Percentiles rank a stretch among this genome's conserved stretches.
Conservation (phyloP, 2,888 invertebrate species). For the Sicus ferrugineus region DNA sequence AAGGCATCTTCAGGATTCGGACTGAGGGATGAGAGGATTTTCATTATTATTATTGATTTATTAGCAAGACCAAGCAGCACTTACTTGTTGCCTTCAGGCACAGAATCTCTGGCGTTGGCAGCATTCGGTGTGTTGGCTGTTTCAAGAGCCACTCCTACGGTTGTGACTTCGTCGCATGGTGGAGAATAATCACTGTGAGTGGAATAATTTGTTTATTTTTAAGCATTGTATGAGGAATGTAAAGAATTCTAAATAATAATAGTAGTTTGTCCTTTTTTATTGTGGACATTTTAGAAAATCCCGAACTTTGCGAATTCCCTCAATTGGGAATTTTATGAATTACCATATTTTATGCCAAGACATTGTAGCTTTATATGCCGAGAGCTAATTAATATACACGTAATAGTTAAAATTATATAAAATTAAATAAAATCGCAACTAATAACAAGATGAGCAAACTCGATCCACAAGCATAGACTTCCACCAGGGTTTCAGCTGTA, state of each 20-base stretch:
- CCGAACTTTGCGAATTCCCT: background rate
- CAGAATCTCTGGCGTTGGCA: conserved; percentile 38
- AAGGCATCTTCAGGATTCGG: conserved; percentile 47
- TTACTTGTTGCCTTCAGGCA: conserved; percentile 42
- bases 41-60: too few species aligned
- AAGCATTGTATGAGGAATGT: too few species aligned
- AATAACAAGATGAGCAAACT: background rate
- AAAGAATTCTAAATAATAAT: too few species aligned
- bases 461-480: background rate
- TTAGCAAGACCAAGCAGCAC: conserved; percentile 19
- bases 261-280: too few species aligned
- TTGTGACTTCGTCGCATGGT: background rate
- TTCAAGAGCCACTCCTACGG: conserved; percentile 15
- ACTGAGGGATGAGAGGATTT: too few species aligned
- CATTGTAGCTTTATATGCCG: conserved; percentile 39
- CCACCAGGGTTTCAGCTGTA: background rate
- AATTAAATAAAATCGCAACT: background rate
- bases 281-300: too few species aligned
- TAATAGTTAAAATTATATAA: background rate
- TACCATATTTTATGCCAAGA: conserved; percentile 49
- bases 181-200: too few species aligned
- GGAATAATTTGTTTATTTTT: too few species aligned
- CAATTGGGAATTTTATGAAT: background rate
- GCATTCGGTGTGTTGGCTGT: conserved; percentile 40
- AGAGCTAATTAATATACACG: conserved; percentile 16